These are phyloP conservation scores for Corvus hawaiiensis DNA, from an alignment of 2,113 vertebrate species.

Conservation along the genomic window DNA sequence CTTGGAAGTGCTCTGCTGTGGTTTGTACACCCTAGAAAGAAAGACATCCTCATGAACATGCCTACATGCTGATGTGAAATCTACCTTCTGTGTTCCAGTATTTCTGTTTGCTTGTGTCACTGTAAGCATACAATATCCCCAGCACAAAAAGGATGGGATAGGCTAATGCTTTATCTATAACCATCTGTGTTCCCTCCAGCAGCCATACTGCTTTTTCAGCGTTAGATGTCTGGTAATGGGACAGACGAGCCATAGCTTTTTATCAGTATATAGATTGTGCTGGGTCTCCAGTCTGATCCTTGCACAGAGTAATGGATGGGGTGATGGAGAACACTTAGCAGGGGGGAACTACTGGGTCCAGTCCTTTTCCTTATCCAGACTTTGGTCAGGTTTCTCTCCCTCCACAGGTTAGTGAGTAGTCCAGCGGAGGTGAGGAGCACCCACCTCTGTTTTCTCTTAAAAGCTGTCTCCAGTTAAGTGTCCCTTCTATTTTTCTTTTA, in stretches of 20 bases:
- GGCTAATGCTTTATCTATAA: not conserved
- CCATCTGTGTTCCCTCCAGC: not conserved
- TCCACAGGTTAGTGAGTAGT: not conserved
- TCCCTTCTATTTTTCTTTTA: not conserved
- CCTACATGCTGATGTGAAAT: not conserved
- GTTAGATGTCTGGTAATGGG: not conserved
- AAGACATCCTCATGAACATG: not conserved
- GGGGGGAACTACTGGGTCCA: accelerated
- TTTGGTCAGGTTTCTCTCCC: not conserved
- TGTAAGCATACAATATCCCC: not conserved
- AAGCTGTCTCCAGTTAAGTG: not conserved
- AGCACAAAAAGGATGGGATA: not conserved
- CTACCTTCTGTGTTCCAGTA: not conserved
- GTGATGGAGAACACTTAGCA: not conserved
- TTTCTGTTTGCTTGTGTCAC: not conserved
- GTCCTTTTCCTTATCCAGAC: not conserved
- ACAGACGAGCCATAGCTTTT: not conserved
- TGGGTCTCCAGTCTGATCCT: not conserved
- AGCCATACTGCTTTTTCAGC: accelerated
- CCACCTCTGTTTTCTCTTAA: not conserved
- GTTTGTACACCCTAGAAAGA: not conserved
- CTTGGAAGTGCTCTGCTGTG: not conserved
- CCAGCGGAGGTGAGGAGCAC: accelerated
- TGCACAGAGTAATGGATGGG: not conserved
- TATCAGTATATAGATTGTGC: too few relatives aligned